phyloP scores from a whole-genome alignment of 1,140 invertebrate species.

The Drosophila ficusphila region DNA sequence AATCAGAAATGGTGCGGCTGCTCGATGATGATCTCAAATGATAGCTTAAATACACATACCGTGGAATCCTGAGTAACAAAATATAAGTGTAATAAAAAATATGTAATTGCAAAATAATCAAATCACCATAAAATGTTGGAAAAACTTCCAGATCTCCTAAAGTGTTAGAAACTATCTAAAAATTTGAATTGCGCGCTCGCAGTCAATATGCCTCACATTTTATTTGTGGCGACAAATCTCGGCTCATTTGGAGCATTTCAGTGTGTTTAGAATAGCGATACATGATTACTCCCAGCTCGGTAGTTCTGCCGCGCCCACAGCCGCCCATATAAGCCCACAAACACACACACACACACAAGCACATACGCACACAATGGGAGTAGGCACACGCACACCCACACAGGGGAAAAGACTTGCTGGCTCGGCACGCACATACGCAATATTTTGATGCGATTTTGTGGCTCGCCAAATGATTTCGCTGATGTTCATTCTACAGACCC shows the following conservation, averaged over 20 bases:
- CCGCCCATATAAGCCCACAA: constrained; percentile 10
- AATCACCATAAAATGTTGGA: no score
- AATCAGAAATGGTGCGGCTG: constrained; percentile 37
- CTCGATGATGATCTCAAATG: no score
- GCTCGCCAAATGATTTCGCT: constrained; percentile 64
- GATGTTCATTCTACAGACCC: constrained; percentile 47
- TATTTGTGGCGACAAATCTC: constrained; percentile 27
- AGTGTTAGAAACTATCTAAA: no score
- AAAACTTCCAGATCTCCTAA: no score
- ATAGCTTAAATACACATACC: constrained; percentile 9
- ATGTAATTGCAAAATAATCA: no score
- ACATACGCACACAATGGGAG: not conserved
- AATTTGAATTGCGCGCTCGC: not conserved
- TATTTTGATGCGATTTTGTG: constrained; percentile 75
- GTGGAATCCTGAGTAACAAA: no score
- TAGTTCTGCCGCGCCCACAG: constrained; percentile 31
- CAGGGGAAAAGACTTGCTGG: constrained; percentile 33
- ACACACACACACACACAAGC: constrained; percentile 8
- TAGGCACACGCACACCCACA: constrained; percentile 7
- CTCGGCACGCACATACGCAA: constrained; percentile 66
- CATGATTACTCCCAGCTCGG: constrained; percentile 39
- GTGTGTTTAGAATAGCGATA: constrained; percentile 38
- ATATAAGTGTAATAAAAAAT: no score
- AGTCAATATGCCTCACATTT: not conserved
- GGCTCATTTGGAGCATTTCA: constrained; percentile 31